phyloP scores from a whole-genome alignment of 1,140 invertebrate species.

The Meloidogyne exigua region DNA sequence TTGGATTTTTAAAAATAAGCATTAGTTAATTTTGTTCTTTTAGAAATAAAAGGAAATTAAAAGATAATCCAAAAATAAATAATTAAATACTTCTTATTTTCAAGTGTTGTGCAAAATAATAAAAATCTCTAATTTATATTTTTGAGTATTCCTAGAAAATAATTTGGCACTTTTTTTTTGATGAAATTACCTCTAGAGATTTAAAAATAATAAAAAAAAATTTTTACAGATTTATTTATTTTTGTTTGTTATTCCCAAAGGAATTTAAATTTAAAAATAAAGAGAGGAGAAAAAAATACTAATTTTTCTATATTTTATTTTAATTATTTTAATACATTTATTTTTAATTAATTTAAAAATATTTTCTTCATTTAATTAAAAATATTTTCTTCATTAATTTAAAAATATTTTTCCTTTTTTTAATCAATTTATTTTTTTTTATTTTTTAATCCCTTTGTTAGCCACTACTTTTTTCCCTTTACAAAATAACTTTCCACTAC shows the following conservation, averaged over 20 bases:
- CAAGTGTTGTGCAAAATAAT: neutral
- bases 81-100: neutral
- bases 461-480: neutral
- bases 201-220: neutral
- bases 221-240: neutral
- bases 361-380: neutral
- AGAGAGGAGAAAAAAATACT: neutral
- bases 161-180: neutral
- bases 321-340: neutral
- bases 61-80: neutral
- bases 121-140: no score
- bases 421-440: neutral
- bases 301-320: neutral
- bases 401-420: neutral
- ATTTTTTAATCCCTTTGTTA: no score
- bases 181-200: neutral
- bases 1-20: neutral
- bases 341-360: no score
- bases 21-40: neutral
- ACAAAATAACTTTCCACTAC: slow-evolving; percentile 1
- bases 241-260: neutral
- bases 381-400: neutral
- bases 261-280: neutral
- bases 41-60: neutral
- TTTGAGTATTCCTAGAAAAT: neutral